Evolutionary conservation across 2,888 invertebrate species (phyloP).

Genomic region (Apodemia duryi): DNA sequence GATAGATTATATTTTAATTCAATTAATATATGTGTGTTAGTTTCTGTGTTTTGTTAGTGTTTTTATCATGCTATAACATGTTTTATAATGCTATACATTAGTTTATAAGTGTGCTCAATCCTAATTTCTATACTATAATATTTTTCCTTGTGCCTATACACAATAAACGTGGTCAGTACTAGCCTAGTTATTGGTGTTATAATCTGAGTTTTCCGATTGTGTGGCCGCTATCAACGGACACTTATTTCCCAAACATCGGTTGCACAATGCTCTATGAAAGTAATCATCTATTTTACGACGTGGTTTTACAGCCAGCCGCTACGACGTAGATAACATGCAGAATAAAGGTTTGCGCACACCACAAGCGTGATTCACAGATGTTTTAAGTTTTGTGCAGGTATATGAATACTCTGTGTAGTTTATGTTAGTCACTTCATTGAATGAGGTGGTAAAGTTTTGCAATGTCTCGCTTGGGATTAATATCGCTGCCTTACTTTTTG

Average conservation of each 20-base stretch:
- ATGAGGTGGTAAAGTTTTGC: no score
- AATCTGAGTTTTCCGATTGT: constrained; percentile 7
- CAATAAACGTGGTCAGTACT: background rate
- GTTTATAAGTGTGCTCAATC: no score
- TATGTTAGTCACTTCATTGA: no score
- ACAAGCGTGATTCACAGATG: background rate
- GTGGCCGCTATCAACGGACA: constrained; percentile 48
- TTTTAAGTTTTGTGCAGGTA: no score
- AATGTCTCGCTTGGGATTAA: no score
- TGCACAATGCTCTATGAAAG: constrained; percentile 47
- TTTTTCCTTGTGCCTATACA: background rate
- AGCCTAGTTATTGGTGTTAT: constrained; percentile 2
- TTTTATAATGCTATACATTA: no score
- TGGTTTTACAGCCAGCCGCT: constrained; percentile 39
- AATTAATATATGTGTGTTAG: no score
- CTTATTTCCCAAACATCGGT: constrained; percentile 49
- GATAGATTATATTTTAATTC: no score
- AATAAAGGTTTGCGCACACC: constrained; percentile 25
- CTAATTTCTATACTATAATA: background rate
- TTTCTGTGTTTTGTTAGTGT: no score
- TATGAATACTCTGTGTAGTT: no score
- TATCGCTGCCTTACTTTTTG: no score
- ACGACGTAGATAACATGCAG: constrained; percentile 18
- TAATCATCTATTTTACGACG: constrained; percentile 55
- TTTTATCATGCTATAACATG: no score